Evolutionary conservation across 2,888 invertebrate species (phyloP).

Genomic region (Criorhina ranunculi): DNA sequence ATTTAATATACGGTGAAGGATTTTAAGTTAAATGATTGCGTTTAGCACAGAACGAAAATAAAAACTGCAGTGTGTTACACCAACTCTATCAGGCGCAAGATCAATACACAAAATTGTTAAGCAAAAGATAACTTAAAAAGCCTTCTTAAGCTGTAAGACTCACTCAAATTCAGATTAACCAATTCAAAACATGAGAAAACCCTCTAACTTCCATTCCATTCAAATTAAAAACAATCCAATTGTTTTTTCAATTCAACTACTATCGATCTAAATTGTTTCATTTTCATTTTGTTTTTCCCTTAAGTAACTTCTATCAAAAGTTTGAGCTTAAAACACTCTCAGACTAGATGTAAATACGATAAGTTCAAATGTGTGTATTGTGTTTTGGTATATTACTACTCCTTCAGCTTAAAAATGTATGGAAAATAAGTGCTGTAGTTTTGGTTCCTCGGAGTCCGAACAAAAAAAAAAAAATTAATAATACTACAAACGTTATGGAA

Average conservation of each 20-base stretch:
- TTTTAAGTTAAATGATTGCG: too few relatives aligned
- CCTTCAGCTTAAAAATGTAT: slow-evolving; percentile 29
- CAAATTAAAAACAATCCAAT: not conserved
- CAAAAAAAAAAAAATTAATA: slow-evolving; percentile 14
- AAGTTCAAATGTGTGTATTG: slow-evolving; percentile 43
- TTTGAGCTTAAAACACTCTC: slow-evolving; percentile 66
- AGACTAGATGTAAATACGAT: slow-evolving; percentile 70
- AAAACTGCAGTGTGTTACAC: too few relatives aligned
- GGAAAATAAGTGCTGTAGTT: slow-evolving; percentile 48
- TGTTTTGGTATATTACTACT: slow-evolving; percentile 26
- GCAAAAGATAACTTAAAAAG: too few relatives aligned
- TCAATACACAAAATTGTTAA: too few relatives aligned
- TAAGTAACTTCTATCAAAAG: slow-evolving; percentile 62
- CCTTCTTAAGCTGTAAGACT: too few relatives aligned
- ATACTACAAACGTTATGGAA: slow-evolving; percentile 6
- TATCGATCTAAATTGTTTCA: not conserved
- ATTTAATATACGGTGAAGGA: too few relatives aligned
- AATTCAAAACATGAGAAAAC: too few relatives aligned
- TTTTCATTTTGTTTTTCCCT: slow-evolving; percentile 14
- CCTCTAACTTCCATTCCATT: not conserved
- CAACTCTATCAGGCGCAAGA: too few relatives aligned
- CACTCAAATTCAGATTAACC: too few relatives aligned
- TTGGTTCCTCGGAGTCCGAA: slow-evolving; percentile 50
- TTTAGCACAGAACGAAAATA: too few relatives aligned
- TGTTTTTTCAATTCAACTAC: not conserved